A percentile compares a stretch with the other conserved stretches of the same genome.
These are phyloP conservation scores for Echinops telfairi DNA, from an alignment of 2,113 vertebrate genomes.

Conservation along the genomic window DNA sequence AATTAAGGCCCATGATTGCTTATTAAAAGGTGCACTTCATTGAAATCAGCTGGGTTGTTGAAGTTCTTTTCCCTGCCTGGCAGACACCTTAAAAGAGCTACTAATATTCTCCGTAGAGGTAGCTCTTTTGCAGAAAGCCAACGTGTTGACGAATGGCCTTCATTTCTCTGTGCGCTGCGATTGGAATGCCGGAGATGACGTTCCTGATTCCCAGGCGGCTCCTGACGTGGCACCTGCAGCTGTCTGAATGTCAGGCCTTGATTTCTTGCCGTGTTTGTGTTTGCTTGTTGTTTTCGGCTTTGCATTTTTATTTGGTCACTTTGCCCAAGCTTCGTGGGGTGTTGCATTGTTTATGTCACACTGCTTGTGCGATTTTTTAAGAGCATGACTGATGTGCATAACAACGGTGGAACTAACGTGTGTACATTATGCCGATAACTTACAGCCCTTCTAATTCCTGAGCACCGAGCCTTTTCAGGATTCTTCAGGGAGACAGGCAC, in stretches of 20 bases:
- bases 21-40: no score
- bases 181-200: not conserved
- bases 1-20: not conserved
- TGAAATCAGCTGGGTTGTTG: not conserved
- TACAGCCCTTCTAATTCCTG: not conserved
- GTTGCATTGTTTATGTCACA: not conserved
- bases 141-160: not conserved
- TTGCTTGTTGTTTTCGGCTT: not conserved
- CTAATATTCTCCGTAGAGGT: not conserved
- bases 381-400: no score
- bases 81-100: constrained; percentile 4
- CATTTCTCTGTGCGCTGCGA: not conserved
- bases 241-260: not conserved
- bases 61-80: not conserved
- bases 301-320: not conserved
- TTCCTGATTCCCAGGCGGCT: fast-evolving
- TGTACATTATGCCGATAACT: not conserved
- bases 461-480: not conserved
- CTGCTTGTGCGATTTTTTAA: constrained; percentile 8
- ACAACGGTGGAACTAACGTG: not conserved
- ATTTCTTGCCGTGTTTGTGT: not conserved
- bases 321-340: not conserved
- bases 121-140: not conserved
- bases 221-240: fast-evolving
- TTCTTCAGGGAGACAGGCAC: not conserved